These are phyloP conservation scores for Heteromormyrus szaboi DNA, from an alignment of 2,797 vertebrate species.

Conservation along the genomic window DNA sequence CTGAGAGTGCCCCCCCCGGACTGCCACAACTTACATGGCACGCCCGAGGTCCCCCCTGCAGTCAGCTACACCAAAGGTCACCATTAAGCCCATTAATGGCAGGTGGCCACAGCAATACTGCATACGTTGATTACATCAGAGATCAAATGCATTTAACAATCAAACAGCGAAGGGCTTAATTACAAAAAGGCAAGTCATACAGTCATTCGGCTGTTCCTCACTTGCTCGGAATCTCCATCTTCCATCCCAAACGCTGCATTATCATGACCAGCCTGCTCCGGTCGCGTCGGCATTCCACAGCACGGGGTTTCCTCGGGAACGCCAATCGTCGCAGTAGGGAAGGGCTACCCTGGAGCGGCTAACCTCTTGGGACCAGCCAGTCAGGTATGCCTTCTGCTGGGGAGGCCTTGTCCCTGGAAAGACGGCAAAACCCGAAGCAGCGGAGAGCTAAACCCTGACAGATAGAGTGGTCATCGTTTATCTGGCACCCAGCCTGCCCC, in stretches of 20 bases:
- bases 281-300: neutral
- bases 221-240: slow-evolving; percentile 24
- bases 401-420: neutral
- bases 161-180: neutral
- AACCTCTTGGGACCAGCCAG: neutral
- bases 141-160: neutral
- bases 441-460: neutral
- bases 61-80: neutral
- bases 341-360: neutral
- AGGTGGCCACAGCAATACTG: neutral
- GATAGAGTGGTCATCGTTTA: neutral
- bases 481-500: neutral
- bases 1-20: neutral
- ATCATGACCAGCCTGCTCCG: slow-evolving; percentile 6
- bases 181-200: neutral
- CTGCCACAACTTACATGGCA: neutral
- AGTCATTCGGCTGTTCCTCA: slow-evolving; percentile 21
- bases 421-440: neutral
- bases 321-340: too few species aligned
- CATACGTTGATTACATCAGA: neutral
- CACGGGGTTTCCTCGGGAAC: neutral
- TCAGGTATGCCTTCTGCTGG: neutral
- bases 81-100: neutral
- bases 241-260: slow-evolving; percentile 43
- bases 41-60: neutral